These are phyloP conservation scores for Drosophila ironensis DNA, from an alignment of 1,140 invertebrate species.

Conservation along the genomic window DNA sequence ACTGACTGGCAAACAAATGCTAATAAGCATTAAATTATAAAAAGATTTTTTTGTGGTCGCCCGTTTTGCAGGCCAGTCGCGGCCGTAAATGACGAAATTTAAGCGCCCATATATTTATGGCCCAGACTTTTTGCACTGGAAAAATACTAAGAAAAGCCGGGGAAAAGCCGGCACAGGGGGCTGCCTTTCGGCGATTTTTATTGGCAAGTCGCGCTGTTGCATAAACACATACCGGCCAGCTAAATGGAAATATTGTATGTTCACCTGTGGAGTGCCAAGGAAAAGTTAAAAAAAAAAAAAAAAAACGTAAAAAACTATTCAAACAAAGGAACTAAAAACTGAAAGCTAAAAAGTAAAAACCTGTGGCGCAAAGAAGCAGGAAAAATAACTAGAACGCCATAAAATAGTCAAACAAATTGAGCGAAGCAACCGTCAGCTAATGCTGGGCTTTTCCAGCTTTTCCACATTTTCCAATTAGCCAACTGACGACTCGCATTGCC, in stretches of 20 bases:
- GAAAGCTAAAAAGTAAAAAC: conserved; percentile 29
- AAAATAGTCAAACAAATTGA: conserved; percentile 67
- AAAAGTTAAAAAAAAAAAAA: conserved; percentile 6
- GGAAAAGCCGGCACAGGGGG: background rate
- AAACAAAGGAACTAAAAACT: conserved; percentile 18
- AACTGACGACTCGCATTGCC: no score
- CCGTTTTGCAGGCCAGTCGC: conserved; percentile 48
- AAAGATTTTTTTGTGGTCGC: conserved; percentile 61
- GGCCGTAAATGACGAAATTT: conserved; percentile 77
- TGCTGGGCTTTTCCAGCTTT: conserved; percentile 19
- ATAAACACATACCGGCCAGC: conserved; percentile 55
- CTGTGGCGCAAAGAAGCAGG: conserved; percentile 38
- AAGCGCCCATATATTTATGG: conserved; percentile 78
- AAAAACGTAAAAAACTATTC: conserved; percentile 8
- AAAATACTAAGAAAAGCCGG: conserved; percentile 34
- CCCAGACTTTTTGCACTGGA: conserved; percentile 79
- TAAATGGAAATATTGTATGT: conserved; percentile 54
- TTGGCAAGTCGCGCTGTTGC: conserved; percentile 74
- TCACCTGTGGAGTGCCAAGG: conserved; percentile 7
- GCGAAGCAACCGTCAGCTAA: conserved; percentile 34
- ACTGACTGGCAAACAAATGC: conserved; percentile 53
- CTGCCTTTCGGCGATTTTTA: conserved; percentile 57
- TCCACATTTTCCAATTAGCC: conserved; percentile 55
- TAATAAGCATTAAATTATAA: conserved; percentile 80
- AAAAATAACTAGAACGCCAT: conserved; percentile 54